These are phyloP conservation scores for Trichechus manatus DNA, from an alignment of 2,113 vertebrate species.

Conservation along the genomic window DNA sequence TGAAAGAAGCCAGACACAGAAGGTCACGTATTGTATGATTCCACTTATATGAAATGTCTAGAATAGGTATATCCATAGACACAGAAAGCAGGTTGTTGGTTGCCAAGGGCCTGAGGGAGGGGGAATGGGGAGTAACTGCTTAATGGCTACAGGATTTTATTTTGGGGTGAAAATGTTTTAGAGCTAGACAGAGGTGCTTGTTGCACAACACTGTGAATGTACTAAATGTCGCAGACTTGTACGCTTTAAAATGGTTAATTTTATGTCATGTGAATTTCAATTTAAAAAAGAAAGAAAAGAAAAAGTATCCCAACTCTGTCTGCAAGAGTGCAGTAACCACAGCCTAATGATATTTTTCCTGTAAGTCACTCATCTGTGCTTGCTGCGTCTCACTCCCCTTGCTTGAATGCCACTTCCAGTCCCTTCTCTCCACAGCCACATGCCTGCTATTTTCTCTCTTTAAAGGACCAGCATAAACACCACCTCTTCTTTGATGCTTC, in stretches of 20 bases:
- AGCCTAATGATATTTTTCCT: not conserved
- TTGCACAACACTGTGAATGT: not conserved
- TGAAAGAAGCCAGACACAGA: not conserved
- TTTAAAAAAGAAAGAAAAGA: not conserved
- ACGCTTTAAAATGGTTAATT: not conserved
- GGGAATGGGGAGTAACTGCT: not conserved
- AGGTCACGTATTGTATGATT: not conserved
- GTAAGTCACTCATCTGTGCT: accelerated
- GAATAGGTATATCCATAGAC: not conserved
- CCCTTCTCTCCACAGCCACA: not conserved
- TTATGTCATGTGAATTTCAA: not conserved
- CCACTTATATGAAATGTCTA: not conserved
- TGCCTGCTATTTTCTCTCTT: not conserved
- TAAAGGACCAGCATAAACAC: not conserved
- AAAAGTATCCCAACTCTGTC: not conserved
- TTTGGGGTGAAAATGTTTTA: not conserved
- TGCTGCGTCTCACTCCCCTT: no score
- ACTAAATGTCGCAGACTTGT: not conserved
- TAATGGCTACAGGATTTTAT: not conserved
- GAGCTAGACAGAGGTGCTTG: not conserved
- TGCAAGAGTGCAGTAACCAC: not conserved
- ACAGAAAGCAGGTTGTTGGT: not conserved
- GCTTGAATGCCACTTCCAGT: not conserved
- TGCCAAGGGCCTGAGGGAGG: not conserved
- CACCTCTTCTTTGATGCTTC: not conserved